Evolutionary conservation across 2,113 vertebrate genomes (phyloP).

Genomic region (Lophius piscatorius): DNA sequence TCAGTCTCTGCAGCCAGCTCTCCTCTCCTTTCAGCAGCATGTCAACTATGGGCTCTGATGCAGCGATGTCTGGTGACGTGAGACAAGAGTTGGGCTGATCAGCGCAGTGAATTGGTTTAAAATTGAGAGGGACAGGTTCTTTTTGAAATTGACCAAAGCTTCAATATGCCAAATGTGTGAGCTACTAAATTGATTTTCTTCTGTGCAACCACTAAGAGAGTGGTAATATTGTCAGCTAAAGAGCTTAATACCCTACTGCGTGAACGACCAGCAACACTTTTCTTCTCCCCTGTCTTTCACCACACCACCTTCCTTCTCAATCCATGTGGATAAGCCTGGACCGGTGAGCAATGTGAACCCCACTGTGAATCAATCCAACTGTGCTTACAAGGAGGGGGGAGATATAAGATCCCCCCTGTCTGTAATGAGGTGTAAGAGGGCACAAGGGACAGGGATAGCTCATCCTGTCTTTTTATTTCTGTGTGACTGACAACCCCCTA

Average conservation of each 20-base stretch:
- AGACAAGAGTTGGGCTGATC: background rate
- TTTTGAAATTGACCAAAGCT: background rate
- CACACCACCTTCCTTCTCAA: constrained; percentile 4
- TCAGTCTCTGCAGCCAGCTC: constrained; percentile 83
- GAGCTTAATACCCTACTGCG: background rate
- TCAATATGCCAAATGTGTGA: background rate
- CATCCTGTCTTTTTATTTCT: constrained; percentile 59
- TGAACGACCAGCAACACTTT: background rate
- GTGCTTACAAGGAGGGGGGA: constrained; percentile 44
- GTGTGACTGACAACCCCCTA: constrained; percentile 58
- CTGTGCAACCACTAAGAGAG: background rate
- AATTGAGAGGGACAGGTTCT: constrained; percentile 1
- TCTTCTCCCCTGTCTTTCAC: background rate
- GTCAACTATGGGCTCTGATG: constrained; percentile 86
- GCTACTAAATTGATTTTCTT: too few relatives aligned
- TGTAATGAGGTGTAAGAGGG: constrained; percentile 68
- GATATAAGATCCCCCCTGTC: constrained; percentile 25
- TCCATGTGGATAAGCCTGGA: constrained; percentile 7
- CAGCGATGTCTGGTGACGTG: constrained; percentile 83
- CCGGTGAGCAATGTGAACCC: constrained; percentile 45
- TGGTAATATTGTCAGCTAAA: background rate
- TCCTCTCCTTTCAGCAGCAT: constrained; percentile 88
- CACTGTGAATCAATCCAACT: constrained; percentile 55
- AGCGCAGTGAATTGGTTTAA: background rate
- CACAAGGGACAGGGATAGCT: constrained; percentile 51